Base-by-base conservation (phyloP, 2,888 invertebrate genomes). In the Pristionchus maxplancki region DNA sequence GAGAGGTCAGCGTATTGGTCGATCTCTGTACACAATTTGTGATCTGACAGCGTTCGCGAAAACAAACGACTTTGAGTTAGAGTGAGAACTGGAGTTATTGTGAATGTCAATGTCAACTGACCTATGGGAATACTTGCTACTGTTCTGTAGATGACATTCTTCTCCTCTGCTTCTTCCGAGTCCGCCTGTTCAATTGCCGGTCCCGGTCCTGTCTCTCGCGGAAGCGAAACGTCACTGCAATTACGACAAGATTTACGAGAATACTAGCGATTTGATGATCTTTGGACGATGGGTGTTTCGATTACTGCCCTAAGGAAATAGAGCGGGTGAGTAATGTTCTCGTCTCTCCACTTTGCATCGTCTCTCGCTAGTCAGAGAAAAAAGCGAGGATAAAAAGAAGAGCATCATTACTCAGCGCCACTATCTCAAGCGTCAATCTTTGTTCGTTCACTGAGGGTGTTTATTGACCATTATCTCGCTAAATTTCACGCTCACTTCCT, bases 41-140 rank as follows among this genome's bases (percentile, higher is more conserved):
- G 50, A 50, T 28, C 62, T n/a, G n/a, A 28, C 62, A 62, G 62
- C 62, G 62, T 62, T 62, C 62, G 62, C 24, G 28, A 62, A 62
- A 62, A 62, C 62, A 62, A 62, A 28, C 28, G 62, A 28, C 62
- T 62, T n/a, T n/a, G n/a, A n/a, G n/a, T 20, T 1, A 58, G 62
- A 62, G 58, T 24, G 62, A 62, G 62, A 62, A 28, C 11, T 28
- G 24, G 28, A 62, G 62, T 28, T n/a, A 62, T n/a, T n/a, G n/a
- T n/a, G n/a, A n/a, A n/a, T n/a, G n/a, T n/a, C 34, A 20, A 67
- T 5, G 58, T 58, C 34, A 28, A 78, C 74, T 34, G 11, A 87
- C 87, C 87, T 9, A 87, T 74, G 1, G 87, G 87, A 71, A 87
- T 71, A 53, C 87, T 87, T 20, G 87, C 87, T 11, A 87, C 74